These are phyloP conservation scores for Drosophila parthenogenetica DNA, from an alignment of 2,888 invertebrate species.

Conservation along the genomic window DNA sequence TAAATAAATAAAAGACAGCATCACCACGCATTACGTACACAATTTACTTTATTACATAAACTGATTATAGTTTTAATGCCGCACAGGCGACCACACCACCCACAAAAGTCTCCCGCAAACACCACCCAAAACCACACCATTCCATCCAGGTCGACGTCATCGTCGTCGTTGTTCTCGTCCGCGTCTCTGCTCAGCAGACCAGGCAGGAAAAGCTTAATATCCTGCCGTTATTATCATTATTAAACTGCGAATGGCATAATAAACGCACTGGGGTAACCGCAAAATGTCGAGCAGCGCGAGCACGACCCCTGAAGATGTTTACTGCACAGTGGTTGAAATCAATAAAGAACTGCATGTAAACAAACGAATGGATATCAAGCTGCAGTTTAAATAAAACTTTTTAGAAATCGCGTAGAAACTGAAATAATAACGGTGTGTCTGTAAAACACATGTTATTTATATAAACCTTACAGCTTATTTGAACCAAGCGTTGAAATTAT, in stretches of 20 bases:
- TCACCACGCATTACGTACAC: slow-evolving; percentile 78
- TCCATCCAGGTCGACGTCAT: slow-evolving; percentile 2
- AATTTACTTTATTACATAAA: slow-evolving; percentile 80
- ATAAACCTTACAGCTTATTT: background rate
- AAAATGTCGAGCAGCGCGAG: slow-evolving; percentile 51
- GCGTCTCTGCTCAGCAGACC: slow-evolving; percentile 44
- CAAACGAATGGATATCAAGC: background rate
- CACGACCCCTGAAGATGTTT: slow-evolving; percentile 36
- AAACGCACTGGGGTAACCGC: slow-evolving; percentile 75
- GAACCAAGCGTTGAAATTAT: background rate
- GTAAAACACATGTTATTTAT: too few species aligned
- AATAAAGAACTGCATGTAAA: slow-evolving; percentile 6
- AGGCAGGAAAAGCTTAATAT: slow-evolving; percentile 79
- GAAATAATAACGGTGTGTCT: too few species aligned
- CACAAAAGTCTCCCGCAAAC: background rate
- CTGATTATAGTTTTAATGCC: slow-evolving; percentile 80
- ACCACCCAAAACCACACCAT: slow-evolving; percentile 3
- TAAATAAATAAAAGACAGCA: slow-evolving; percentile 79
- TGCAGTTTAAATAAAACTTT: background rate
- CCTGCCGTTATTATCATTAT: slow-evolving; percentile 81
- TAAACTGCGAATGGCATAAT: slow-evolving; percentile 81
- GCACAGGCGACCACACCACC: slow-evolving; percentile 27
- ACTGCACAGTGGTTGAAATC: slow-evolving; percentile 31
- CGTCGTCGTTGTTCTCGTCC: background rate
- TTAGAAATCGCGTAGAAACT: too few species aligned